Conservation (phyloP, 2,113 vertebrate species). For the Engraulis encrasicolus region DNA sequence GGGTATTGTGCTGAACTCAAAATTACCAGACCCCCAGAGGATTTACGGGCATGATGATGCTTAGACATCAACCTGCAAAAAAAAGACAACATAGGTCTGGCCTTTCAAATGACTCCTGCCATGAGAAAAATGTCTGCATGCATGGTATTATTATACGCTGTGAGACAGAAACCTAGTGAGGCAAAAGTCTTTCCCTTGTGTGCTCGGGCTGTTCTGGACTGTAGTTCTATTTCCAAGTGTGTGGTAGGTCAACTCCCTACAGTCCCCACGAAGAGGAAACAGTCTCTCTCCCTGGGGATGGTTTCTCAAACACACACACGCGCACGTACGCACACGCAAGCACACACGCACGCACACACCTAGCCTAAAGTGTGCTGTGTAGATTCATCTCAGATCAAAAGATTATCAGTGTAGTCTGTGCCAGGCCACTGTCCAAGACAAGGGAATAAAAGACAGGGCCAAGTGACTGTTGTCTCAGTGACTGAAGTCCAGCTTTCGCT, state of each 20-base stretch:
- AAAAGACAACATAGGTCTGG: background rate
- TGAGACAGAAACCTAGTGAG: background rate
- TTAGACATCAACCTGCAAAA: background rate
- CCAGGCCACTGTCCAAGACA: background rate
- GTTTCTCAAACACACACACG: background rate
- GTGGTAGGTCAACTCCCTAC: background rate
- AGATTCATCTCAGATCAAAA: background rate
- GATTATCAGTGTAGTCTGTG: background rate
- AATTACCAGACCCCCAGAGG: background rate
- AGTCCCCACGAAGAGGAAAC: background rate
- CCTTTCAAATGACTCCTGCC: slow-evolving; percentile 26
- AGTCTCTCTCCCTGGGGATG: background rate
- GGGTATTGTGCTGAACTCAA: background rate
- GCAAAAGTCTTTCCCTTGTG: background rate
- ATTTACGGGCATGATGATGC: slow-evolving; percentile 14
- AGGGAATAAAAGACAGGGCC: no score
- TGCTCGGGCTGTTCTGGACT: background rate
- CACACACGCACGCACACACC: no score
- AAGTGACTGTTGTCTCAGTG: background rate
- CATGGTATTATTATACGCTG: no score
- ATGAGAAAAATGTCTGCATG: slow-evolving; percentile 25
- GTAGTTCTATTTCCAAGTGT: no score
- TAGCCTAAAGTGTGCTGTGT: background rate
- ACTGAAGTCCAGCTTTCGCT: background rate
- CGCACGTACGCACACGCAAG: no score